Conservation (phyloP, 2,888 invertebrate species). For the Trissoscelio sp. region DNA sequence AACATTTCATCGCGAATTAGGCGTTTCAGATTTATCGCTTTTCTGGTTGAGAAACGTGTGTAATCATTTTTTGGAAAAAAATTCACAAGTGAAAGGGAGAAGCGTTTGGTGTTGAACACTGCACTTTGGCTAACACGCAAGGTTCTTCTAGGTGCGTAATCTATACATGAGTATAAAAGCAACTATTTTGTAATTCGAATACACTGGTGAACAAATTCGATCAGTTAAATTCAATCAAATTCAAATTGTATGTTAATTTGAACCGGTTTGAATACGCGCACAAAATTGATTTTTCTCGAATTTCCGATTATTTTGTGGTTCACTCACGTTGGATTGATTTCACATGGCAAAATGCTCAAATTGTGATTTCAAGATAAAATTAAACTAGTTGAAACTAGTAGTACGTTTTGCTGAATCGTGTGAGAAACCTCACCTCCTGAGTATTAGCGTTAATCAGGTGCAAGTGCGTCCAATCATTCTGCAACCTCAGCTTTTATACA, state of each 20-base stretch:
- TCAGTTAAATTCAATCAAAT: background rate
- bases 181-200: conserved; percentile 7
- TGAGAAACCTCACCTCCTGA: conserved; percentile 74
- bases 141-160: background rate
- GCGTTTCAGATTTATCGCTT: conserved; percentile 21
- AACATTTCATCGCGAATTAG: conserved; percentile 39
- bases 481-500: conserved; percentile 76
- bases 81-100: conserved; percentile 54
- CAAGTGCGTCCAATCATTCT: conserved; percentile 72
- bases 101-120: conserved; percentile 42
- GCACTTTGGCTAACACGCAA: conserved; percentile 45
- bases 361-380: too few species aligned
- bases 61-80: conserved; percentile 22
- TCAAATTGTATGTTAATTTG: background rate
- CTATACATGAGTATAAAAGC: background rate
- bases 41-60: conserved; percentile 18
- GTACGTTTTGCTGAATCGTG: too few species aligned
- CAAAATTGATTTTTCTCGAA: background rate
- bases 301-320: background rate
- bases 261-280: background rate
- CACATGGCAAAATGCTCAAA: too few species aligned
- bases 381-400: background rate
- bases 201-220: conserved; percentile 26
- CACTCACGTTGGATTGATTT: too few species aligned
- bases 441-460: conserved; percentile 75